A percentile compares a stretch with the other conserved stretches of the same genome.
phyloP scores from a whole-genome alignment of 2,797 vertebrate species.

The Crenuchus spilurus region DNA sequence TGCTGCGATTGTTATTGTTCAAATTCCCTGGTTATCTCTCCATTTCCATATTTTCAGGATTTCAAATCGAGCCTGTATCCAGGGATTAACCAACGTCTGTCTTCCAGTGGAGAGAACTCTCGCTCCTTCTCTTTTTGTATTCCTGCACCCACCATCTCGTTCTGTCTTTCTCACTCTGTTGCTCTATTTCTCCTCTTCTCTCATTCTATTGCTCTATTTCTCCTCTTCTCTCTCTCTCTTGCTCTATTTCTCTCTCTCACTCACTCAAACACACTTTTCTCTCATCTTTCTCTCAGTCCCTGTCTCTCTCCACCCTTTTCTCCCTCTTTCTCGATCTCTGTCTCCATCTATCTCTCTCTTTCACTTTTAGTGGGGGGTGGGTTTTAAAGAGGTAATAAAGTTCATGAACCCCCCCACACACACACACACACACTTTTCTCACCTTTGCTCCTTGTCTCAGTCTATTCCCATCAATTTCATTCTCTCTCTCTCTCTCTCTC shows the following conservation, averaged over 20 bases:
- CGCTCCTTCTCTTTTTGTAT: neutral
- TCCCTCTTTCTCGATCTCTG: neutral
- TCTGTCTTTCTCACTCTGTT: neutral
- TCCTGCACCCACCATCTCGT: neutral
- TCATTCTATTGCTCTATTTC: neutral
- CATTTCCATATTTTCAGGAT: conserved; percentile 50
- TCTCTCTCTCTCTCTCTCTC: neutral
- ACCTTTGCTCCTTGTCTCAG: too few relatives aligned
- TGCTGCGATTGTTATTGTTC: conserved; percentile 60
- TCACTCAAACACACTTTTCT: too few relatives aligned
- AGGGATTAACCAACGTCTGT: conserved; percentile 40
- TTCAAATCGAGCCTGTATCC: conserved; percentile 32
- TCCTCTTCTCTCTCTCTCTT: conserved; percentile 29
- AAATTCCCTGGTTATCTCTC: conserved; percentile 58
- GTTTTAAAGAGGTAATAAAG: too few relatives aligned
- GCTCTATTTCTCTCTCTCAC: conserved; percentile 41
- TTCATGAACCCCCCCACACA: too few relatives aligned
- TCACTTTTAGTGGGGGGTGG: too few relatives aligned
- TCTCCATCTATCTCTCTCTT: neutral
- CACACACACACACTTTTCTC: too few relatives aligned
- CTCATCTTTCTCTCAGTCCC: neutral
- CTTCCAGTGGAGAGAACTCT: conserved; percentile 2
- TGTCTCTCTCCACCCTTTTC: neutral
- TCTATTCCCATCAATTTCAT: too few relatives aligned
- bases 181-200: conserved; percentile 39